Base-by-base conservation (phyloP, 2,797 vertebrate species). In the Propithecus perrieri region DNA sequence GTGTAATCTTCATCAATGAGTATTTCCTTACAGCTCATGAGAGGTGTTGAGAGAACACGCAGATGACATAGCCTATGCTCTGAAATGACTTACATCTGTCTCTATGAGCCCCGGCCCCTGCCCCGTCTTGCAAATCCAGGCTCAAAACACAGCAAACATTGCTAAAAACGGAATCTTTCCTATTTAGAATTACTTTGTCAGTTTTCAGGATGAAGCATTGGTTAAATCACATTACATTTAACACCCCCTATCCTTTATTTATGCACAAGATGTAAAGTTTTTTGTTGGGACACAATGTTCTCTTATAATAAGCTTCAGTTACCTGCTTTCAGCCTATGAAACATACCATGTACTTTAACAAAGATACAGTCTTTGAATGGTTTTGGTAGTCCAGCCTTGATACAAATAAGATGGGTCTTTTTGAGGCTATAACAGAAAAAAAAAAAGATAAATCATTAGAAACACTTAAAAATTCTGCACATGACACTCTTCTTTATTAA, bases 401-500 rank as follows among this genome's bases (percentile, higher is more conserved):
- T 85, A 80, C 89, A 89, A 97, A 98, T 97, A 98, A 83, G 94
- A 98, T 87, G 98, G 97, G 97, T 95, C 95, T 95, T 98, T 98
- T 92, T 98, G 97, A 98, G 97, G 84, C 95, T 90, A 94, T 97
- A 97, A 97, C 88, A 97, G 97, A 92, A 95, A 95, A 93, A 95
- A 93, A 85, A 96, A 85, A 97, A 97, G 97, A 98, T 98, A 98
- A 98, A 98, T 99, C 98, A 98, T 98, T 98, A 98, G 95, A 97
- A 98, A 98, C 98, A 97, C 98, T 99, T 99, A 98, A 98, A 98
- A 98, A 99, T 99, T 98, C 98, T 98, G 96, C 96, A 98, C 98
- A 98, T 97, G 98, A 98, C 98, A 98, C 97, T 97, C 94, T 98
- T 98, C 98, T 98, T 98, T 98, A 98, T 98, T 98, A 98, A 98